Conservation (phyloP, 64 coral and sea anemone species). For the Catalaphyllia jardinei region DNA sequence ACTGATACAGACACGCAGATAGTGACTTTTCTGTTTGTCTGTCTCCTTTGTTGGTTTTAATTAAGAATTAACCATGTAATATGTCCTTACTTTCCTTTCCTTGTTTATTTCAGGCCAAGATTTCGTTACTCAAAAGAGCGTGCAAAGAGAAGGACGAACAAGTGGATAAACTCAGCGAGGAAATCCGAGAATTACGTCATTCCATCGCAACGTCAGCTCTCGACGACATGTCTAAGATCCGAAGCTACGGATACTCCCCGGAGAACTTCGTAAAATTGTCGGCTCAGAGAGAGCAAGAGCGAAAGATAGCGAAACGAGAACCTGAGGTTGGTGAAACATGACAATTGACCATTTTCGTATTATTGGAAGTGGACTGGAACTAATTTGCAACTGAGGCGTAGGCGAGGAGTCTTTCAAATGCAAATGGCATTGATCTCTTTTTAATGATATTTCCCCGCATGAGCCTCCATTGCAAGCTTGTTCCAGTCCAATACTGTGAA, state of each 20-base stretch:
- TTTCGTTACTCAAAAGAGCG: constrained; percentile 82
- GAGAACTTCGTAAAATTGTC: constrained; percentile 78
- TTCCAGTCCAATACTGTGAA: too few relatives aligned
- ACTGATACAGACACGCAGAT: too few relatives aligned
- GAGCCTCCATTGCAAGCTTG: too few relatives aligned
- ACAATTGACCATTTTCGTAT: background rate
- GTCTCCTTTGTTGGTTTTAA: too few relatives aligned
- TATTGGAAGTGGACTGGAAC: background rate
- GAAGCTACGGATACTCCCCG: constrained; percentile 79
- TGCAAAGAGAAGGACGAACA: constrained; percentile 96
- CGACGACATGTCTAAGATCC: constrained; percentile 88
- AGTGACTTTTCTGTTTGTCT: background rate
- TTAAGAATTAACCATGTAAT: background rate
- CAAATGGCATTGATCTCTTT: too few relatives aligned
- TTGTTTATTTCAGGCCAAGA: constrained; percentile 70
- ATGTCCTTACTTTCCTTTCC: background rate
- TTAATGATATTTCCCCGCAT: too few relatives aligned
- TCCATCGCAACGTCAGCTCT: constrained; percentile 88
- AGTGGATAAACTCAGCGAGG: constrained; percentile 81
- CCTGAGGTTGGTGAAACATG: constrained; percentile 13
- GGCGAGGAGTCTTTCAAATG: too few relatives aligned
- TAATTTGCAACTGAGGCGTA: too few relatives aligned
- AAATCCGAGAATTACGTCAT: constrained; percentile 87
- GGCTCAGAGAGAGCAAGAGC: constrained; percentile 39
- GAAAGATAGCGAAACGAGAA: constrained; percentile 5